Conservation (phyloP, 2,113 vertebrate genomes). For the Tenrec ecaudatus region DNA sequence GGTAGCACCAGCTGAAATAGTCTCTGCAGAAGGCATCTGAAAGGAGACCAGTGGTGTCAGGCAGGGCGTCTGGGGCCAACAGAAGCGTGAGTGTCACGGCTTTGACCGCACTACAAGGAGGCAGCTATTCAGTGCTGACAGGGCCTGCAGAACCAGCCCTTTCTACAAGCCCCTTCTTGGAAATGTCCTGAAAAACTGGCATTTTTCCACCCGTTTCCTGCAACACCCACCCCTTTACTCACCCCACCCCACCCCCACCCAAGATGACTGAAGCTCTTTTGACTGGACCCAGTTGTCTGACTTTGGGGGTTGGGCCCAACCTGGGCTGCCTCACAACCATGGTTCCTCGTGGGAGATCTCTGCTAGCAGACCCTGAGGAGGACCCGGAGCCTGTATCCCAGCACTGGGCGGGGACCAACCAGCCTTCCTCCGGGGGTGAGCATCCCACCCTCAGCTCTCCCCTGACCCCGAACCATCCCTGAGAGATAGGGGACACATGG, state of each 20-base stretch:
- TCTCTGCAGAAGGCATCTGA: slow-evolving; percentile 82
- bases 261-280: too few relatives aligned
- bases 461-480: not conserved
- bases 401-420: too few relatives aligned
- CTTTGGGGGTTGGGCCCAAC: too few relatives aligned
- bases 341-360: too few relatives aligned
- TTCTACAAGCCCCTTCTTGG: not conserved
- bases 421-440: too few relatives aligned
- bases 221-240: too few relatives aligned
- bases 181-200: not conserved
- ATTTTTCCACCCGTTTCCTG: too few relatives aligned
- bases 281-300: too few relatives aligned
- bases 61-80: rapidly evolving
- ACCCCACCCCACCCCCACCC: too few relatives aligned
- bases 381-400: too few relatives aligned
- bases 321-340: too few relatives aligned
- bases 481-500: not conserved
- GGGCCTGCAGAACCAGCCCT: rapidly evolving
- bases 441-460: rapidly evolving
- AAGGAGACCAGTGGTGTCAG: not conserved
- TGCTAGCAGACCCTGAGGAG: too few relatives aligned
- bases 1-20: slow-evolving; percentile 90
- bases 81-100: rapidly evolving
- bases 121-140: not conserved
- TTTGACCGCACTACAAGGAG: not conserved